Evolutionary conservation across 37 sponge, comb jelly and placozoan species (phyloP), one percentile per base, ranked within the genome.

Genomic region (Lycopodina hypogea): DNA sequence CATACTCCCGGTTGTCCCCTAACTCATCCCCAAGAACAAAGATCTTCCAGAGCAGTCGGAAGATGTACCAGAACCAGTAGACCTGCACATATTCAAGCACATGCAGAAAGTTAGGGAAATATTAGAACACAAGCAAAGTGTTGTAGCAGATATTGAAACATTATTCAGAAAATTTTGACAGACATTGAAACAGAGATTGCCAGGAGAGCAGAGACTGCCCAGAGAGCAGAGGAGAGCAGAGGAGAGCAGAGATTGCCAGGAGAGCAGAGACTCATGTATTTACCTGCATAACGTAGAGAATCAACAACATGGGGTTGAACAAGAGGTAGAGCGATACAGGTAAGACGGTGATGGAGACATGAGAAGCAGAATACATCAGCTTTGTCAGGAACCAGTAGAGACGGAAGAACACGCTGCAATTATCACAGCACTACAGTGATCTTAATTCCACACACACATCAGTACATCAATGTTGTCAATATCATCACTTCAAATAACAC

Each of bases 341-440:
- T 50, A 71, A 81, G n/a, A 85, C 38, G 29, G 53, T 14, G 24
- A 82, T 72, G 1, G 83, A 78, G 7, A 88, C 81, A 38, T 76
- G 50, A 45, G 48, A 80, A 29, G 92, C 33, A 1, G 92, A 83
- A 62, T 90, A 85, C 36, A 90, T 60, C 17, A 78, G 89, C 39
- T 94, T 94, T 4, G 80, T 88, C 2, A 86, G 92, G 66, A 64
- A 91, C 92, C 91, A 94, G 86, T 94, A 94, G 41, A 94, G 79
- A 23, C 95, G 69, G 36, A 84, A 88, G 57, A 84, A 53, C 23
- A 94, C 41, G 79, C 90, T 89, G 29, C 19, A 37, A 59, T 17
- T 12, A 59, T 23, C 6, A 59, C 60, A 59, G 8, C 28, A 59
- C 60, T 4, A 28, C 18, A 6, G 6, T 59, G 12, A 59, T 45